These are phyloP conservation scores for Sphaeramia orbicularis DNA, from an alignment of 2,797 vertebrate genomes.

Conservation along the genomic window DNA sequence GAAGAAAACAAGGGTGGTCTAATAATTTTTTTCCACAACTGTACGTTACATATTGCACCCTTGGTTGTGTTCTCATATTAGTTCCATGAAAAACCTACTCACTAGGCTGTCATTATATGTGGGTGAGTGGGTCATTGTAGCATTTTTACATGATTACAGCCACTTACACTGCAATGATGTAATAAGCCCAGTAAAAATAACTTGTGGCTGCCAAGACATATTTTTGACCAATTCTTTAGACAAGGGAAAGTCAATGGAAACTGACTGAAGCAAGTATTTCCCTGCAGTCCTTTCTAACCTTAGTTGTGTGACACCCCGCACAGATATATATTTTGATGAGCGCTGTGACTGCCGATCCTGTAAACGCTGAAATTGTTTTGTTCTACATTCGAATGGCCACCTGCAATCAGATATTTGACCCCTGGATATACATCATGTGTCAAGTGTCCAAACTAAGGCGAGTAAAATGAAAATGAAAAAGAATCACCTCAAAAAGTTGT, in stretches of 20 bases:
- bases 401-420: conserved; percentile 95
- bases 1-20: no score
- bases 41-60: no score
- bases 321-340: conserved; percentile 79
- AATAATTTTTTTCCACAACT: no score
- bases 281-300: conserved; percentile 49
- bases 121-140: no score
- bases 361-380: conserved; percentile 73
- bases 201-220: no score
- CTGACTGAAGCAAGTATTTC: conserved; percentile 5
- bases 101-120: no score
- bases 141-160: no score
- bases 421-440: conserved; percentile 95
- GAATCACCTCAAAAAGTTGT: neutral
- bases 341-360: conserved; percentile 33
- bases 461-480: conserved; percentile 67
- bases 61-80: no score
- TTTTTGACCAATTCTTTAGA: neutral
- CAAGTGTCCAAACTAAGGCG: conserved; percentile 80
- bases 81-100: no score
- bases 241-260: neutral
- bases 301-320: conserved; percentile 64
- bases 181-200: no score
- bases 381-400: conserved; percentile 90
- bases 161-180: no score